These are phyloP conservation scores for Stenoptilia bipunctidactyla DNA, from an alignment of 2,888 invertebrate genomes.

Conservation along the genomic window DNA sequence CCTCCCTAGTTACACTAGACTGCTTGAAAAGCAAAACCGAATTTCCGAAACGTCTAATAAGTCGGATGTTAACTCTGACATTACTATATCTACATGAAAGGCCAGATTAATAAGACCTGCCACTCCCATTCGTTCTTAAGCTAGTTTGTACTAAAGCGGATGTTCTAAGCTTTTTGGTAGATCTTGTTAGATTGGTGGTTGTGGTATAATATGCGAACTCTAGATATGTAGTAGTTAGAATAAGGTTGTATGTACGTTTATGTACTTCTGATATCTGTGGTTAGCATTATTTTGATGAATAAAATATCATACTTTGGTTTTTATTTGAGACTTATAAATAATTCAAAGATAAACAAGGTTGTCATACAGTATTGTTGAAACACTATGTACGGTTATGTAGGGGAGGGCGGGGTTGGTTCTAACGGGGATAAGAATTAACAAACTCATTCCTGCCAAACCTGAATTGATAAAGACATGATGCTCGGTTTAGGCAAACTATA, in stretches of 20 bases:
- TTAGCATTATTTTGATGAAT: too few species aligned
- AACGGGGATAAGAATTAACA: too few species aligned
- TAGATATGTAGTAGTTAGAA: constrained; percentile 44
- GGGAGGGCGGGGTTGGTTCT: too few species aligned
- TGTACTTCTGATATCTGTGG: too few species aligned
- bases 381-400: too few species aligned
- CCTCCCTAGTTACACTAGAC: constrained; percentile 19
- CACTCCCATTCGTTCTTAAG: constrained; percentile 14
- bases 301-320: too few species aligned
- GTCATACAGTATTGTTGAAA: too few species aligned
- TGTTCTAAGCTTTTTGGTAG: constrained; percentile 15
- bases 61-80: constrained; percentile 64
- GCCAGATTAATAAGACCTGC: constrained; percentile 32
- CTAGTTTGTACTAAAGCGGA: constrained; percentile 18
- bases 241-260: constrained; percentile 11
- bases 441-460: too few species aligned
- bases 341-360: too few species aligned
- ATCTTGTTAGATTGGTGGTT: constrained; percentile 28
- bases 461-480: too few species aligned
- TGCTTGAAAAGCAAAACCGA: constrained; percentile 62
- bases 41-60: constrained; percentile 70
- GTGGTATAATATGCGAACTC: constrained; percentile 50
- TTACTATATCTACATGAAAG: constrained; percentile 50
- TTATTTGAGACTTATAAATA: too few species aligned
- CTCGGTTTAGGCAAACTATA: too few species aligned